These are phyloP conservation scores for Tamandua tetradactyla DNA, from an alignment of 2,797 vertebrate genomes.

Conservation along the genomic window DNA sequence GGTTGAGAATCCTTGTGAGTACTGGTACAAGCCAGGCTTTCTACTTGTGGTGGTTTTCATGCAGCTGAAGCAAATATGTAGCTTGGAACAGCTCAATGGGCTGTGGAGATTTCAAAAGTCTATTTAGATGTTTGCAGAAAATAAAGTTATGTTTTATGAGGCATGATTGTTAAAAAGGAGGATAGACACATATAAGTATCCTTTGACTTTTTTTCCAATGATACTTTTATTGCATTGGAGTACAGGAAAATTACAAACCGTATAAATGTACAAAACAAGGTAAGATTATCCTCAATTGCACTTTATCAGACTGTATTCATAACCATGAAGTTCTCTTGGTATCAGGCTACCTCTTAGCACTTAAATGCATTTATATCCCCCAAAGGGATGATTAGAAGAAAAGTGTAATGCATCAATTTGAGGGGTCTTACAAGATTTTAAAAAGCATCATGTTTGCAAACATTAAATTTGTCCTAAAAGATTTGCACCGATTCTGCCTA, in stretches of 20 bases:
- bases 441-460: neutral
- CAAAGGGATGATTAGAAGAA: constrained; percentile 19
- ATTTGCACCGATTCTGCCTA: neutral
- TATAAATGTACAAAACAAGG: neutral
- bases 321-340: neutral
- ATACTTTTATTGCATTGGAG: neutral
- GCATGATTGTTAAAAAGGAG: neutral
- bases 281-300: neutral
- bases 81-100: neutral
- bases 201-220: neutral
- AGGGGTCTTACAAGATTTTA: constrained; percentile 27
- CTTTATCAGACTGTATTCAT: neutral
- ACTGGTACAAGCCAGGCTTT: neutral
- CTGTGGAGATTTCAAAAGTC: constrained; percentile 1
- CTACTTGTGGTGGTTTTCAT: neutral
- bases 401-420: neutral
- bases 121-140: constrained; percentile 46
- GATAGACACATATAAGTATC: neutral
- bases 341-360: neutral
- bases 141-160: neutral
- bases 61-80: neutral
- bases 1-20: neutral
- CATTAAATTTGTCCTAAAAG: constrained; percentile 11
- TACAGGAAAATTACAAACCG: neutral
- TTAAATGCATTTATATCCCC: neutral